These are phyloP conservation scores for Catharus bicknelli DNA, from an alignment of 2,113 vertebrate genomes.

Conservation along the genomic window DNA sequence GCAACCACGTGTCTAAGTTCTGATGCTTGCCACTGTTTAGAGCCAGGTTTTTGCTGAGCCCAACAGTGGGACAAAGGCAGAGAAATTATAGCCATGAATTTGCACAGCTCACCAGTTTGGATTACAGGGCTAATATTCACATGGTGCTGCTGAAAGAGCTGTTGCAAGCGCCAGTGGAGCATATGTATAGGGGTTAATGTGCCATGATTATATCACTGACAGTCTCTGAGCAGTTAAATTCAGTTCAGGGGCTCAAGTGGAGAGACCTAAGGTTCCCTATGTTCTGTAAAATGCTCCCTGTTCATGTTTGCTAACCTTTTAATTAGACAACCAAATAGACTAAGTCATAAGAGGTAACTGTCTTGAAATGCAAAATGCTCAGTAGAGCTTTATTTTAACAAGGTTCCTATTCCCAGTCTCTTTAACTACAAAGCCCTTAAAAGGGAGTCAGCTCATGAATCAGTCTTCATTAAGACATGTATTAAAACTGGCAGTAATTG, in stretches of 20 bases:
- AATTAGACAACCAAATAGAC: background rate
- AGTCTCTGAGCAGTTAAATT: background rate
- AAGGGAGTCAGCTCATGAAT: background rate
- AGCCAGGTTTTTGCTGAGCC: background rate
- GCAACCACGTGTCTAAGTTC: background rate
- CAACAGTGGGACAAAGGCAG: background rate
- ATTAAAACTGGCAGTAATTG: background rate
- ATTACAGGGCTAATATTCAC: background rate
- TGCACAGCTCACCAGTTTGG: background rate
- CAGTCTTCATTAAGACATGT: background rate
- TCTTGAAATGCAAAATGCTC: background rate
- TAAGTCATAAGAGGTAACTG: background rate
- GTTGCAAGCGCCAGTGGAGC: background rate
- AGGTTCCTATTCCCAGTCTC: background rate
- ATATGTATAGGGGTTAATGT: background rate
- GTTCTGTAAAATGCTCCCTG: background rate
- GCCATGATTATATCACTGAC: background rate
- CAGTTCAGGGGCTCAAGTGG: background rate
- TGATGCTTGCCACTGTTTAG: background rate
- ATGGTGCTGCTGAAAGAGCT: background rate
- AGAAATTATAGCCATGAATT: background rate
- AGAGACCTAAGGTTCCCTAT: background rate
- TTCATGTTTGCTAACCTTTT: slow-evolving; percentile 1
- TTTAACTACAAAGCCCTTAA: background rate
- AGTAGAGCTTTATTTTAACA: background rate